Percentiles rank a stretch among this genome's conserved stretches.
Conservation (phyloP, 2,888 invertebrate genomes). For the Sarcophaga subvicina region DNA sequence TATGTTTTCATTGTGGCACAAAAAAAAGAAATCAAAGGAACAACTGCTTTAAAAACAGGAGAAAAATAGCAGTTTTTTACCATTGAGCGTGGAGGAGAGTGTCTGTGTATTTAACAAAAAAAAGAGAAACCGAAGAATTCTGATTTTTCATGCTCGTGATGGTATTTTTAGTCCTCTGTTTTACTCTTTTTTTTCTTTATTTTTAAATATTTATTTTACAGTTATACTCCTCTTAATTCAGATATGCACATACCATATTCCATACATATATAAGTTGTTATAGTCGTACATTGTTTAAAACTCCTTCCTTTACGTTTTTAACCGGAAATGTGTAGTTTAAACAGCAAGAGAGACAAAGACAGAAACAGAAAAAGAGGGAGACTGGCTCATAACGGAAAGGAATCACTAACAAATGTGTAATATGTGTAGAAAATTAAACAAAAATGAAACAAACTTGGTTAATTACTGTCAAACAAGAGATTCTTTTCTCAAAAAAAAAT, state of each 20-base stretch:
- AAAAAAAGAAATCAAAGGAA: too few relatives aligned
- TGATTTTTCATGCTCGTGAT: too few relatives aligned
- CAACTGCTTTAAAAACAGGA: too few relatives aligned
- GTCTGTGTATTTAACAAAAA: not conserved
- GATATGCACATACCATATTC: not conserved
- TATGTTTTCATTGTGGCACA: too few relatives aligned
- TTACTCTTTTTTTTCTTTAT: not conserved
- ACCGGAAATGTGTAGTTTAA: not conserved
- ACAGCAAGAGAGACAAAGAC: not conserved
- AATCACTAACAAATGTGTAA: not conserved
- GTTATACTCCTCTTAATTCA: slow-evolving; percentile 12
- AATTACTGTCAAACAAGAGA: slow-evolving; percentile 25
- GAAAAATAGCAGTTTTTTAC: too few relatives aligned
- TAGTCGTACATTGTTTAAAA: not conserved
- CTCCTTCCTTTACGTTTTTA: not conserved
- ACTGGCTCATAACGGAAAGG: not conserved
- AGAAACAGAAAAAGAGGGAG: not conserved
- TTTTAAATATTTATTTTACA: not conserved
- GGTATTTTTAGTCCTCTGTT: not conserved
- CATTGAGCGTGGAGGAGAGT: too few relatives aligned
- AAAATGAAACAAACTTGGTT: slow-evolving; percentile 30
- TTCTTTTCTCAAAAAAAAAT: not conserved
- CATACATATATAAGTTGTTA: not conserved
- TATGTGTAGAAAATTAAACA: slow-evolving; percentile 6
- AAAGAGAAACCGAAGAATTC: too few relatives aligned